These are phyloP conservation scores for Schizopygopsis malacanthus DNA, from an alignment of 2,797 vertebrate genomes.

Conservation along the genomic window DNA sequence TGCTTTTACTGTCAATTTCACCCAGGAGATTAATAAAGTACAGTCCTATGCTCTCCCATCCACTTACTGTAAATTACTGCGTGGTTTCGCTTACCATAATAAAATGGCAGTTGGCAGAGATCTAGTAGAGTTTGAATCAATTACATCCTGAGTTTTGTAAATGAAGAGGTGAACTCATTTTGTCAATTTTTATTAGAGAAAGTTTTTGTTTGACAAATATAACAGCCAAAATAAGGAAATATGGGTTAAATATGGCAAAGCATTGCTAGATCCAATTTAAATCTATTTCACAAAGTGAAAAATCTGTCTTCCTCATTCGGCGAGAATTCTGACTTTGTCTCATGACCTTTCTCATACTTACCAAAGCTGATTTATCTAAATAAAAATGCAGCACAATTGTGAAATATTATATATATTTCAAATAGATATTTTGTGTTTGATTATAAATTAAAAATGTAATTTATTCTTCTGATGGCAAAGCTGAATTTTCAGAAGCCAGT, in stretches of 20 bases:
- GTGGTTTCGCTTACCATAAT: slow-evolving; percentile 8
- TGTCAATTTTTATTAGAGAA: neutral
- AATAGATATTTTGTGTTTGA: neutral
- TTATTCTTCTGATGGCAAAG: neutral
- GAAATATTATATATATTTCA: neutral
- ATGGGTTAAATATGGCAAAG: neutral
- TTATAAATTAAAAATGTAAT: neutral
- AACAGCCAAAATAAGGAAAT: neutral
- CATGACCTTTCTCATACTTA: neutral
- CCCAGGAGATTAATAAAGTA: slow-evolving; percentile 17
- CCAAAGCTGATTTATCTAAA: neutral
- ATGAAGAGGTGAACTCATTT: neutral
- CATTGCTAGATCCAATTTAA: neutral
- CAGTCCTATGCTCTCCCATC: neutral
- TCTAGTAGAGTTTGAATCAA: neutral
- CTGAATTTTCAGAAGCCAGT: neutral
- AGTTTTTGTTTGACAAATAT: too few relatives aligned
- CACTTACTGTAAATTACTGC: slow-evolving; percentile 19
- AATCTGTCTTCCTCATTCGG: neutral
- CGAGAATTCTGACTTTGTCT: neutral
- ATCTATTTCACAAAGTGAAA: neutral
- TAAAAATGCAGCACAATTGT: too few relatives aligned
- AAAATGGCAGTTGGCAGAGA: slow-evolving; percentile 30
- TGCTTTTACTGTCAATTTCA: neutral
- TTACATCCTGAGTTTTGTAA: neutral